Percentiles rank a stretch among this genome's conserved stretches.
These are phyloP conservation scores for Prenolepis imparis DNA, from an alignment of 2,888 invertebrate species.

Conservation along the genomic window DNA sequence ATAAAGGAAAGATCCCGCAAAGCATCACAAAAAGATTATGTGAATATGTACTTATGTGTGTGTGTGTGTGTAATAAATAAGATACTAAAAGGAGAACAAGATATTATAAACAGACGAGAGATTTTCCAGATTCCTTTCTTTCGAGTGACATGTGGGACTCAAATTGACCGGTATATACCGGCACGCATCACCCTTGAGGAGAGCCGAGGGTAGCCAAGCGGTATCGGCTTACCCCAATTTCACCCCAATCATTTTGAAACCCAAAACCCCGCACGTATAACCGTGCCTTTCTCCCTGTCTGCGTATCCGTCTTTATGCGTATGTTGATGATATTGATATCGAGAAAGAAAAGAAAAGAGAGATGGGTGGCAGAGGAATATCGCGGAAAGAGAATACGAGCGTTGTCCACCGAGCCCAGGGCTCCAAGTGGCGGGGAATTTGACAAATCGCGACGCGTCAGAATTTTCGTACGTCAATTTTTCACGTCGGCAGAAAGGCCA, in stretches of 20 bases:
- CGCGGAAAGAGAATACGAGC: constrained; percentile 48
- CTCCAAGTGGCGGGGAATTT: constrained; percentile 71
- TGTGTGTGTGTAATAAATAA: constrained; percentile 38
- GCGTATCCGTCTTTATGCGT: constrained; percentile 74
- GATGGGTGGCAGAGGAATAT: constrained; percentile 48
- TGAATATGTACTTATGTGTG: not conserved
- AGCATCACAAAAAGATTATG: not conserved
- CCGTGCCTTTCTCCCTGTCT: constrained; percentile 61
- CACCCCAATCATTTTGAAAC: constrained; percentile 86
- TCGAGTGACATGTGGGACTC: constrained; percentile 73
- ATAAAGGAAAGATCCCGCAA: not conserved
- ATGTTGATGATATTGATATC: constrained; percentile 81
- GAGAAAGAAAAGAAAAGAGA: constrained; percentile 71
- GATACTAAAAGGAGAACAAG: constrained; percentile 18
- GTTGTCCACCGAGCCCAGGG: constrained; percentile 60
- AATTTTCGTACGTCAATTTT: constrained; percentile 84
- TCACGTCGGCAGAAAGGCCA: constrained; percentile 77
- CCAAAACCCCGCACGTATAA: constrained; percentile 79
- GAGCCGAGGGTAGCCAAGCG: constrained; percentile 73
- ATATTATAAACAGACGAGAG: constrained; percentile 62
- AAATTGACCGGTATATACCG: constrained; percentile 79
- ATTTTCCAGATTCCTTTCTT: constrained; percentile 73
- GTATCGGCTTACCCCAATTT: constrained; percentile 86
- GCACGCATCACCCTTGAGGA: constrained; percentile 71
- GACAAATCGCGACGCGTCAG: constrained; percentile 84